Evolutionary conservation across 2,113 vertebrate species (phyloP), one percentile per base, ranked within the genome.

Genomic region (Amphiprion ocellaris): DNA sequence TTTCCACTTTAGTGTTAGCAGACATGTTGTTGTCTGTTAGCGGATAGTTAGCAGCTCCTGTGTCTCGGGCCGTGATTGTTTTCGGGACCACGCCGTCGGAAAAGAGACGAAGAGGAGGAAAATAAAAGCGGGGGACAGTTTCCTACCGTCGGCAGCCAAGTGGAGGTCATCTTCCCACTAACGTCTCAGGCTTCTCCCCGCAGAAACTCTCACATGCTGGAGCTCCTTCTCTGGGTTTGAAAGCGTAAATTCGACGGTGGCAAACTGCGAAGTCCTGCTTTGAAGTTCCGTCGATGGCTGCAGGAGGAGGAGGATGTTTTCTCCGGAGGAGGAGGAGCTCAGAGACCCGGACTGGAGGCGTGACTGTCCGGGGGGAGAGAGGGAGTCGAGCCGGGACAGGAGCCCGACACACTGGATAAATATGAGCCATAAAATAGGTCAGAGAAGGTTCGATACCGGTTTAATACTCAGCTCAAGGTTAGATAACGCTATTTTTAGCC

Each of bases 131-230:
- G 39, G 24, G 21, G 4, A 7, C 1, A 24, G 10, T 87, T 83
- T 82, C 92, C 50, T 86, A 92, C 92, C 92, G 37, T 77, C 4
- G 1, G 11, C 56, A 77, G 81, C 11, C 41, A 88, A 10, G 75
- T 72, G 60, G 14, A 17, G 84, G 53, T 73, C 88, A 83, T 86
- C 30, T 26, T 73, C 49, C 69, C 60, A 50, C 4, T 30, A 19
- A 52, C 44, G 81, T 46, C 12, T 73, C 58, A 16, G 37, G 46
- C 55, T 55, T 52, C 37, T 3, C 4, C 8, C 59, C 21, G 63
- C 28, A 33, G n/a, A 63, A 4, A 46, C 7, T 2, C 58, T 69
- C 62, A 67, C 85, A 85, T 83, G 54, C 65, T 33, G 7, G 30
- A 37, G 58, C 46, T 55, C 24, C 16, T 2, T 58, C 41, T 72